These are phyloP conservation scores for Cydia fagiglandana DNA, from an alignment of 1,140 invertebrate species.

Conservation along the genomic window DNA sequence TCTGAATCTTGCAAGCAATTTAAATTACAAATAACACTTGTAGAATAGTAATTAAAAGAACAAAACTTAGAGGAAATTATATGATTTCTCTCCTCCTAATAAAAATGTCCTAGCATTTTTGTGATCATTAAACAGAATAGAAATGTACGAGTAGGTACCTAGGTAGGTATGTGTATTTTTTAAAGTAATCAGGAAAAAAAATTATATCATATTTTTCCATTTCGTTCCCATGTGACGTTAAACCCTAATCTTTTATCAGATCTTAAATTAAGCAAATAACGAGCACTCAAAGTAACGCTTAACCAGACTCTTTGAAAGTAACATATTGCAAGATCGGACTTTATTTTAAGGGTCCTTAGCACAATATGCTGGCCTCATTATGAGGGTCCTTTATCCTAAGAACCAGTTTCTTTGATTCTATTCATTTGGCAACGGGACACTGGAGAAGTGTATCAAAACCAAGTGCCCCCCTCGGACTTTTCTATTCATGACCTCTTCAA, in stretches of 20 bases:
- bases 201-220: not conserved
- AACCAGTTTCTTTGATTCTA: conserved; percentile 73
- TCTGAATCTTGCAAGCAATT: no score
- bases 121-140: no score
- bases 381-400: conserved; percentile 76
- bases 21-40: no score
- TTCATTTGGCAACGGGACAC: conserved; percentile 68
- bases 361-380: conserved; percentile 76
- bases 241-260: not conserved
- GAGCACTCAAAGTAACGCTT: not conserved
- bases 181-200: no score
- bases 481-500: conserved; percentile 67
- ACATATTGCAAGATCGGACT: conserved; percentile 64
- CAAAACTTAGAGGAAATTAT: no score
- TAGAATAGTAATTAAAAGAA: no score
- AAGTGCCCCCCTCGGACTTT: conserved; percentile 57
- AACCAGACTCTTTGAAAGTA: conserved; percentile 46
- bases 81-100: no score
- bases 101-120: no score
- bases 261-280: conserved; percentile 11
- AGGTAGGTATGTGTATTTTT: no score
- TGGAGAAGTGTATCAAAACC: conserved; percentile 77
- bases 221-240: not conserved
- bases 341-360: conserved; percentile 66
- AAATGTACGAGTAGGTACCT: no score